These are phyloP conservation scores for Hylyphantes graminicola DNA, from an alignment of 1,140 invertebrate genomes.

Conservation along the genomic window DNA sequence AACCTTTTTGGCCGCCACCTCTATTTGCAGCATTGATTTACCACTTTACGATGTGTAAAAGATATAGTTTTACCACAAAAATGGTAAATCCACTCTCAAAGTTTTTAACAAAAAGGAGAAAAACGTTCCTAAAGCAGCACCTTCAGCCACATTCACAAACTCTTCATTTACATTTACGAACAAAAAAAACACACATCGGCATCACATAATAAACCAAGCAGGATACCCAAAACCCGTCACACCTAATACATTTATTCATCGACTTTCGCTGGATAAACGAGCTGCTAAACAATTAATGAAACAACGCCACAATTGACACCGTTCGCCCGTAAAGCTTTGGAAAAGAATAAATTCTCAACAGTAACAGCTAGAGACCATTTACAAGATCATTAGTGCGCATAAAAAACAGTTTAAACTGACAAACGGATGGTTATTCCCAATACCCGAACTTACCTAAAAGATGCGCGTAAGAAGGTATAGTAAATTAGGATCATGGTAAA, in stretches of 20 bases:
- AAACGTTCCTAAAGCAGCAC: too few relatives aligned
- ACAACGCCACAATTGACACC: conserved; percentile 9
- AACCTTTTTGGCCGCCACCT: too few relatives aligned
- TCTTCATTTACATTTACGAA: too few relatives aligned
- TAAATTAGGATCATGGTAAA: conserved; percentile 32
- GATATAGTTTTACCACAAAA: too few relatives aligned
- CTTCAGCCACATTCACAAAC: too few relatives aligned
- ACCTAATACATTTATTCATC: conserved; percentile 13
- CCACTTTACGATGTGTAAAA: too few relatives aligned
- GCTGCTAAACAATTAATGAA: conserved; percentile 30
- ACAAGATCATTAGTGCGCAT: conserved; percentile 3
- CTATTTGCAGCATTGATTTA: too few relatives aligned
- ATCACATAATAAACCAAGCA: too few relatives aligned
- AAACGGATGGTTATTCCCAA: neutral
- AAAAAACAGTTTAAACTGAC: neutral
- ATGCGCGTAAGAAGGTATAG: neutral
- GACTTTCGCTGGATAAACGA: neutral
- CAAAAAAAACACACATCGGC: too few relatives aligned
- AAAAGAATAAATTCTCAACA: neutral
- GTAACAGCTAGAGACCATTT: conserved; percentile 13
- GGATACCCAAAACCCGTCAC: too few relatives aligned
- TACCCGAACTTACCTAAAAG: neutral
- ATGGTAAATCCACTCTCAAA: too few relatives aligned
- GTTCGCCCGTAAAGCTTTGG: neutral
- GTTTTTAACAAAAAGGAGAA: too few relatives aligned